Conservation (phyloP, 2,113 vertebrate genomes). For the Pelmatolapia mariae region DNA sequence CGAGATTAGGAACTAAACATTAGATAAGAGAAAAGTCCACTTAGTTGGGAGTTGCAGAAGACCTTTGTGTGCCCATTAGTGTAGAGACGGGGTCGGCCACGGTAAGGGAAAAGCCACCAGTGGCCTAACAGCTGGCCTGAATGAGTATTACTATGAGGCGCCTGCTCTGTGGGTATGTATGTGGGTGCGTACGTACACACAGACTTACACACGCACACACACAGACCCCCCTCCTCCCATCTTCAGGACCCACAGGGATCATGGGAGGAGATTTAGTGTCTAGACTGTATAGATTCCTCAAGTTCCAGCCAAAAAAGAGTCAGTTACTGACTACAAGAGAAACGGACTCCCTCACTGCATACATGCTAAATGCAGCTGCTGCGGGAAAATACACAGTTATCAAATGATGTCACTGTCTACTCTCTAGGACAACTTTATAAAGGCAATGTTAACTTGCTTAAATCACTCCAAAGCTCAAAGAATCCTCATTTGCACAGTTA, state of each 20-base stretch:
- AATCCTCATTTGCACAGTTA: background rate
- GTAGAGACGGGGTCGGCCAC: background rate
- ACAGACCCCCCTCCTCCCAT: slow-evolving; percentile 2
- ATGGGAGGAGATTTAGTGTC: slow-evolving; percentile 63
- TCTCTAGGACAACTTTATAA: background rate
- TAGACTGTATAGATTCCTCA: slow-evolving; percentile 70
- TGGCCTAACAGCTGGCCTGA: slow-evolving; percentile 54
- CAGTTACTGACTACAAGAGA: slow-evolving; percentile 2
- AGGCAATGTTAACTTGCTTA: background rate
- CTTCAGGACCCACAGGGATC: slow-evolving; percentile 56
- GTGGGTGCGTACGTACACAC: background rate
- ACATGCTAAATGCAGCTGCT: slow-evolving; percentile 34
- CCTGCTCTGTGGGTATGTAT: slow-evolving; percentile 21
- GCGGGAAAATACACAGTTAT: background rate
- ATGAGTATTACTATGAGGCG: slow-evolving; percentile 34
- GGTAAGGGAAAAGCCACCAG: slow-evolving; percentile 14
- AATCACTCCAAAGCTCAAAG: background rate
- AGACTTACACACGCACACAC: background rate
- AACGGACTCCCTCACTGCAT: slow-evolving; percentile 12
- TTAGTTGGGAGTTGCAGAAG: background rate
- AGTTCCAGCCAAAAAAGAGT: slow-evolving; percentile 55
- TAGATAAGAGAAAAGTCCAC: background rate
- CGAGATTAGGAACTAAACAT: background rate
- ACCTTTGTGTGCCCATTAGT: background rate
- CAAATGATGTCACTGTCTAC: background rate